Base-by-base conservation (phyloP, 2,797 vertebrate genomes). In the Rhadinocentrus ornatus region DNA sequence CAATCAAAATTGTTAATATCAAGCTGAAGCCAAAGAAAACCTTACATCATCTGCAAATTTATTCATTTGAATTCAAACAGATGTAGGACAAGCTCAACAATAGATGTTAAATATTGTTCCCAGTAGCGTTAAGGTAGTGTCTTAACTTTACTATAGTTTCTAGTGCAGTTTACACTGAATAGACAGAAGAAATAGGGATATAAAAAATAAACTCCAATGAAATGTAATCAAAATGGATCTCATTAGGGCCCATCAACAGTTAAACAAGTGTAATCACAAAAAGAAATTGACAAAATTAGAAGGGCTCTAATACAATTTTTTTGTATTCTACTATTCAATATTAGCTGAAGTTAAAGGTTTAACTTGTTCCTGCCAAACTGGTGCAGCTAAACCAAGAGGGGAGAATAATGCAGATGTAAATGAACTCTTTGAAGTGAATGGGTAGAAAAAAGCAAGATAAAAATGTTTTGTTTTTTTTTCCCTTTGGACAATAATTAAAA, bases 331-430 rank as follows among this genome's bases (percentile, higher is more conserved):
- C 26, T 53, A 20, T 24, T n/a, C 5, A 29, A 61, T 39, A 22
- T 8, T 7, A 12, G 31, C n/a, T 58, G 15, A 53, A 34, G 50
- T 65, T 46, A 54, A 71, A 71, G 10, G 2, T 39, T 62, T 39
- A 32, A 58, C 16, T 53, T 68, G 9, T 15, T 31, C 15, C 66
- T 2, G 22, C 15, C 2, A 6, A 66, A 69, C 32, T 70, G 22
- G 68, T 66, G 75, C 72, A 81, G 60, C 50, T 68, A 62, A 70
- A 39, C 65, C 58, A 54, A 71, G 39, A 32, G 39, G 31, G 46
- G 18, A 71, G 48, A 75, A 71, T 46, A 64, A 81, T 66, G 66
- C 68, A 67, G 66, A 73, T 77, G 77, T 79, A 75, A 78, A 84
- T 46, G 3, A 39, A 39, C 37, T 4, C 12, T 15, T 39, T 35